Conservation (phyloP, 1,140 invertebrate species). For the Ceratosolen solmsi region DNA sequence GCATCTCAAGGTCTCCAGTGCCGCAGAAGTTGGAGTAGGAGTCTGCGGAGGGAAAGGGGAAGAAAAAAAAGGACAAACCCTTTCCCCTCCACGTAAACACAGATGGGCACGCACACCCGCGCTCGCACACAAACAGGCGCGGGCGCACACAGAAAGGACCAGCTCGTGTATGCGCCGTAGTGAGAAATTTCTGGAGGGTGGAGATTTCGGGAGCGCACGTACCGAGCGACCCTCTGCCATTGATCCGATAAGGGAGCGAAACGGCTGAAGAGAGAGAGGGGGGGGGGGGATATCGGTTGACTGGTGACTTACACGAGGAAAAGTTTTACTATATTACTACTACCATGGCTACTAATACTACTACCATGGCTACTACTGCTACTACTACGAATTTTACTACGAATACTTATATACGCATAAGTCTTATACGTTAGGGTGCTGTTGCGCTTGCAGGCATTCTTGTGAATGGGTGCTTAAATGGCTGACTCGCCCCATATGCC, state of each 20-base stretch:
- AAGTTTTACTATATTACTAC: slow-evolving; percentile 33
- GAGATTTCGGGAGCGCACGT: slow-evolving; percentile 20
- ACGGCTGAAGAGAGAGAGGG: neutral
- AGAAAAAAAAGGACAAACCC: slow-evolving; percentile 7
- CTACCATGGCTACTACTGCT: neutral
- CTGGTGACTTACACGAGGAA: slow-evolving; percentile 6
- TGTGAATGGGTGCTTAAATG: too few relatives aligned
- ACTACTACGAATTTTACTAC: neutral
- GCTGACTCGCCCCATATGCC: too few relatives aligned
- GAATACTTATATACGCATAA: neutral
- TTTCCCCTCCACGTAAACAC: neutral
- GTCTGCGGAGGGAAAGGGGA: neutral
- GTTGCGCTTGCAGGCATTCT: neutral
- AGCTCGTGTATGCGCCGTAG: neutral
- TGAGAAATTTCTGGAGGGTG: slow-evolving; percentile 18
- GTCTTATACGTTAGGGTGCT: neutral
- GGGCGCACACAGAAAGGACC: neutral
- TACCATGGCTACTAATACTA: slow-evolving; percentile 15
- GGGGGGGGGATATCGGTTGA: neutral
- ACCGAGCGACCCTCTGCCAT: neutral
- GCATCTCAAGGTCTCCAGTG: slow-evolving; percentile 40
- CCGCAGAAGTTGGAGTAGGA: neutral
- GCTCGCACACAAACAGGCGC: neutral
- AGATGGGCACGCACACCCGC: neutral
- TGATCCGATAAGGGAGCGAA: slow-evolving; percentile 32